These are phyloP conservation scores for Archips xylosteana DNA, from an alignment of 2,888 invertebrate species.

Conservation along the genomic window DNA sequence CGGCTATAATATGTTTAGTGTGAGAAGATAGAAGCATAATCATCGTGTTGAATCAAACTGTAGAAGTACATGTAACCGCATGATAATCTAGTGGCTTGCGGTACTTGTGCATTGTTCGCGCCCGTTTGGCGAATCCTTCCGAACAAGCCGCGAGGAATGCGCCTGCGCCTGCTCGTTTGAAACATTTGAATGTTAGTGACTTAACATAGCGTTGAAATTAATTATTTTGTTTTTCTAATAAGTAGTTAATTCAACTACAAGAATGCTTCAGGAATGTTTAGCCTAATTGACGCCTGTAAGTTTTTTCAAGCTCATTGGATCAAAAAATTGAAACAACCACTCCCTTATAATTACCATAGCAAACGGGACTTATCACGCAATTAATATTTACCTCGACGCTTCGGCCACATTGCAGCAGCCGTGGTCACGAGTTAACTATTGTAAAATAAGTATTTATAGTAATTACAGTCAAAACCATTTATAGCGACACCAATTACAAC, in stretches of 20 bases:
- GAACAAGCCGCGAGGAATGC: conserved; percentile 40
- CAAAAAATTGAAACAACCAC: background rate
- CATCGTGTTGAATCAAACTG: background rate
- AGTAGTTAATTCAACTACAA: background rate
- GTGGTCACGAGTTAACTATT: too few relatives aligned
- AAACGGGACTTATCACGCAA: too few relatives aligned
- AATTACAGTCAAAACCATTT: too few relatives aligned
- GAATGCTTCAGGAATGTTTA: conserved; percentile 1
- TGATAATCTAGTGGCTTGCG: conserved; percentile 48
- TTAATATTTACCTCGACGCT: too few relatives aligned
- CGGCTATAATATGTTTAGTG: background rate
- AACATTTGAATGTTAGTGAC: conserved; percentile 2
- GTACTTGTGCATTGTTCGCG: conserved; percentile 53
- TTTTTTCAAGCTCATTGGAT: background rate
- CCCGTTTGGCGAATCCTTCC: conserved; percentile 45
- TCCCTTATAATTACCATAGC: background rate
- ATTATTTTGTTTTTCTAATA: background rate
- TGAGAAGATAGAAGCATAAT: background rate
- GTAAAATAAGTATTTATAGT: too few relatives aligned
- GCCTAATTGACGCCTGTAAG: background rate
- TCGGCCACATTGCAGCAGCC: too few relatives aligned
- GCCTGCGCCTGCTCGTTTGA: conserved; percentile 11
- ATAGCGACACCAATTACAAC: too few relatives aligned
- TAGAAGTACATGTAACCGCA: conserved; percentile 19
- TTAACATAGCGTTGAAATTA: conserved; percentile 7